These are phyloP conservation scores for Lophius americanus DNA, from an alignment of 2,797 vertebrate species.

Conservation along the genomic window DNA sequence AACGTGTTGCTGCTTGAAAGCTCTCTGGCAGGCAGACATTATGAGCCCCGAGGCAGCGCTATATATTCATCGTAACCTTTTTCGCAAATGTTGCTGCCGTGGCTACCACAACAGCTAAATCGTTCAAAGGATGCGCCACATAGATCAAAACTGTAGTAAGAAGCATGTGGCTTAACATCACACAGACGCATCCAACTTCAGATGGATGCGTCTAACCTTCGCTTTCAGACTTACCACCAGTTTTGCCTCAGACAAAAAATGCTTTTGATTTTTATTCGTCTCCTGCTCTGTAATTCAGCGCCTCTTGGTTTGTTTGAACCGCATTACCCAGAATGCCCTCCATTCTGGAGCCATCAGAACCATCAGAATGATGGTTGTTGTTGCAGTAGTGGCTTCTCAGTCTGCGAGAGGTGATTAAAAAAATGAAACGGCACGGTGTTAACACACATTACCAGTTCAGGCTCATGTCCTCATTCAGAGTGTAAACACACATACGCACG, in stretches of 20 bases:
- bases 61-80: constrained; percentile 26
- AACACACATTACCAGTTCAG: constrained; percentile 69
- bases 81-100: constrained; percentile 8
- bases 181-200: too few relatives aligned
- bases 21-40: constrained; percentile 56
- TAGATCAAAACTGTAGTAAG: neutral
- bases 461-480: constrained; percentile 62
- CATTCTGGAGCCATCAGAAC: too few relatives aligned
- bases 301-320: constrained; percentile 47
- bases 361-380: constrained; percentile 33
- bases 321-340: constrained; percentile 33
- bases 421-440: constrained; percentile 62
- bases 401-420: constrained; percentile 59
- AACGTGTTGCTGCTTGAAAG: constrained; percentile 80
- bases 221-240: constrained; percentile 4
- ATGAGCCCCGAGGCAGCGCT: constrained; percentile 36
- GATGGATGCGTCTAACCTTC: neutral
- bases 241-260: constrained; percentile 20
- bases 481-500: constrained; percentile 64
- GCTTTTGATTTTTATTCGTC: constrained; percentile 17
- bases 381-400: constrained; percentile 36
- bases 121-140: constrained; percentile 9
- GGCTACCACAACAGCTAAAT: neutral
- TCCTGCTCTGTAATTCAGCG: constrained; percentile 27
- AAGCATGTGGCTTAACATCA: too few relatives aligned